These are phyloP conservation scores for Pammene aurita DNA, from an alignment of 2,888 invertebrate genomes.

Conservation along the genomic window DNA sequence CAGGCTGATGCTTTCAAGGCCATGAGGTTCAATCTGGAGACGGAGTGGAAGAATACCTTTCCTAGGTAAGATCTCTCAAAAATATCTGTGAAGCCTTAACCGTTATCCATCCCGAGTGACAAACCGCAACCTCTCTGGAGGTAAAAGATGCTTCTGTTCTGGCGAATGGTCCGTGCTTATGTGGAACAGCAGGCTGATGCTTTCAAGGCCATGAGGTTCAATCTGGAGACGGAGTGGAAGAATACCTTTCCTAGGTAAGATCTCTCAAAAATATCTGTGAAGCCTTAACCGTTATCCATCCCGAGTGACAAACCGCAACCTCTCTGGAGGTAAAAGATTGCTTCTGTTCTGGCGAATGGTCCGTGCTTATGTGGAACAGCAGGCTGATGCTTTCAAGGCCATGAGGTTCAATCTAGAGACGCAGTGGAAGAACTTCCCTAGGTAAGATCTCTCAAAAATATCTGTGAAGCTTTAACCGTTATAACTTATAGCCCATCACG, in stretches of 20 bases:
- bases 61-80: constrained; percentile 4
- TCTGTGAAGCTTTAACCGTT: no score
- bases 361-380: constrained; percentile 98
- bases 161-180: constrained; percentile 99
- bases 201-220: constrained; percentile 98
- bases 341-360: constrained; percentile 99
- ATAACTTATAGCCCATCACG: constrained; percentile 91
- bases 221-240: constrained; percentile 99
- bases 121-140: constrained; percentile 96
- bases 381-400: constrained; percentile 99
- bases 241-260: constrained; percentile 18
- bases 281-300: no score
- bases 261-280: neutral
- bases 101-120: constrained; percentile 90
- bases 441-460: neutral
- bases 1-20: constrained; percentile 99
- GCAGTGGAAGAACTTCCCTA: constrained; percentile 91
- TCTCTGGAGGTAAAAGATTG: no score
- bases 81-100: no score
- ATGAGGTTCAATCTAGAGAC: constrained; percentile 98
- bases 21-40: constrained; percentile 97
- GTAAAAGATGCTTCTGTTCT: no score
- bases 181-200: constrained; percentile 99
- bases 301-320: constrained; percentile 93
- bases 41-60: constrained; percentile 93